Evolutionary conservation across 2,113 vertebrate genomes (phyloP).

Genomic region (Peucedramus taeniatus): DNA sequence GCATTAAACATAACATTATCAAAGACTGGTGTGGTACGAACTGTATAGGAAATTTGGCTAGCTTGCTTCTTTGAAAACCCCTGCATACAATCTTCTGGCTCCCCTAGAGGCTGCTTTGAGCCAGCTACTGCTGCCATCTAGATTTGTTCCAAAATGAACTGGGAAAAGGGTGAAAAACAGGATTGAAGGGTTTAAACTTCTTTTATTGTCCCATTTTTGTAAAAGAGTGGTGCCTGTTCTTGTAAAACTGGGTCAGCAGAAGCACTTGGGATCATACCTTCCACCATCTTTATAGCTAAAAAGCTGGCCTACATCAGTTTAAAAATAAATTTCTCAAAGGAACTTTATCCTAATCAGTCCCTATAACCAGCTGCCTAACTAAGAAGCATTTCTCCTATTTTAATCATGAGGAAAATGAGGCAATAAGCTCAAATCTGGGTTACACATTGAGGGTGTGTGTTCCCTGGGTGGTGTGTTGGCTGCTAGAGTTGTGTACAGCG

Average conservation of each 20-base stretch:
- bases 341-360: not conserved
- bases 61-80: not conserved
- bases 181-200: not conserved
- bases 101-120: conserved; percentile 37
- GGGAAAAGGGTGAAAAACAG: not conserved
- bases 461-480: not conserved
- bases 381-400: conserved; percentile 3
- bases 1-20: not conserved
- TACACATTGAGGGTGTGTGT: not conserved
- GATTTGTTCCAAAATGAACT: not conserved
- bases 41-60: not conserved
- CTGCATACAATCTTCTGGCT: conserved; percentile 22
- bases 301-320: conserved; percentile 5
- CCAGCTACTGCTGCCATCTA: not conserved
- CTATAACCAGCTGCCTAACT: not conserved
- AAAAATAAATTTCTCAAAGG: conserved; percentile 30
- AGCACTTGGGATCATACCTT: not conserved
- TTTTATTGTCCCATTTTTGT: not conserved
- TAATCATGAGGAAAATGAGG: not conserved
- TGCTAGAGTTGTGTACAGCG: not conserved
- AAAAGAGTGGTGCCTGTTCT: not conserved
- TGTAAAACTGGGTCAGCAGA: conserved; percentile 16
- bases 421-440: not conserved
- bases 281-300: conserved; percentile 16
- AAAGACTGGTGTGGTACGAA: not conserved